Percentiles rank a stretch among this genome's conserved stretches.
These are phyloP conservation scores for Cygnus atratus DNA, from an alignment of 2,113 vertebrate genomes.

Conservation along the genomic window DNA sequence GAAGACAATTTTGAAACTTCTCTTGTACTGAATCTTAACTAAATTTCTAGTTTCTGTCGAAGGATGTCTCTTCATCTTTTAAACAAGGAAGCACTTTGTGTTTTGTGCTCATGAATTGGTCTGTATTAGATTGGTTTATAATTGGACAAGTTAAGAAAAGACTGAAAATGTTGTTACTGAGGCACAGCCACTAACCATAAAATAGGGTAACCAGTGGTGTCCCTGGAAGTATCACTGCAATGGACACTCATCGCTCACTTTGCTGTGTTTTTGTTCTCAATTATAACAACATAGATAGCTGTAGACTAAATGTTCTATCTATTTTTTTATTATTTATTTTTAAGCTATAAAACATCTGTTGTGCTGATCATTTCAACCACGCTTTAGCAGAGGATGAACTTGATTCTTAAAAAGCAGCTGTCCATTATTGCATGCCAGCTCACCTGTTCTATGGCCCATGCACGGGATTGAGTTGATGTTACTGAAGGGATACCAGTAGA, in stretches of 20 bases:
- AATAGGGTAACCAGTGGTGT: neutral
- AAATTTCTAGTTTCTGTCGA: constrained; percentile 8
- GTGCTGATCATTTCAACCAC: neutral
- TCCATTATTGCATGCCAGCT: fast-evolving
- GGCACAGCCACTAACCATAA: neutral
- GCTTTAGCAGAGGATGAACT: neutral
- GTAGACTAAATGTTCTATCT: neutral
- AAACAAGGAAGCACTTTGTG: neutral
- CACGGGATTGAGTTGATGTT: neutral
- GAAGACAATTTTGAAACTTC: constrained; percentile 47
- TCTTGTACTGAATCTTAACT: constrained; percentile 18
- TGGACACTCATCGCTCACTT: neutral
- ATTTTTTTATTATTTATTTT: neutral
- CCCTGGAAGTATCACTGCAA: neutral
- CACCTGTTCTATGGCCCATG: neutral
- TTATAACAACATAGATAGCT: neutral
- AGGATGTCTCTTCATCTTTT: neutral
- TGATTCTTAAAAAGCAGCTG: neutral
- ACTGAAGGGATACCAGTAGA: neutral
- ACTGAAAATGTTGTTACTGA: neutral
- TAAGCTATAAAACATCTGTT: neutral
- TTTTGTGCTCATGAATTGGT: neutral
- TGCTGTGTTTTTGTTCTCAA: neutral
- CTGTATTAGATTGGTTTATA: neutral
- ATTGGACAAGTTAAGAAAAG: neutral